Base-by-base conservation (phyloP, 2,888 invertebrate species). In the Rhamphomyia laevipes region DNA sequence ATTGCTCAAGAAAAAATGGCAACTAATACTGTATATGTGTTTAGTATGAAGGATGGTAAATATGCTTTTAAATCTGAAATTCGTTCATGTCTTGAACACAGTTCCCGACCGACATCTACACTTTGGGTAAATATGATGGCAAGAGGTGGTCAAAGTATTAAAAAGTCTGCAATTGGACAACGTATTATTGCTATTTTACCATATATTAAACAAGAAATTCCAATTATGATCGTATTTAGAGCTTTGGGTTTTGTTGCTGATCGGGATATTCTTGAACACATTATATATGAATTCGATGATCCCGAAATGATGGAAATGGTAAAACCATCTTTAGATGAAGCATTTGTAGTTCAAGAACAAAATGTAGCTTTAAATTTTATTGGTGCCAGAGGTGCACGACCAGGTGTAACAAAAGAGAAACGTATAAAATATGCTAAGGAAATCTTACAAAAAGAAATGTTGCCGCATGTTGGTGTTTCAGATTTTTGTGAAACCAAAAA, bases 271-370 rank as follows among this genome's bases (percentile, higher is more conserved):
- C 75, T 99, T 18, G 99, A 99, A 66, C 99, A 99, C 64, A 99
- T 99, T 54, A 99, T 99, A 62, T 99, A 99, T 68, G 99, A 99
- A 67, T 99, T 99, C 73, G 96, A 99, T 71, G 99, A 99, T 73
- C 97, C 95, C 9, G 99, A 99, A 76, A 97, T 99, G 96, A 99
- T 99, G 97, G 99, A 99, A 79, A 97, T 99, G 96, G 96, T 95
- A 0, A 99, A 99, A 68, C 99, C 99, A 1, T 97, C 97, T 0
- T 73, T 99, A 49, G 99, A 99, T 72, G 99, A 99, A 74, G 99
- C 99, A 41, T 99, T 99, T 72, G 97, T 97, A 0, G 94, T 99
- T 58, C 97, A 99, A 73, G 99, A 99, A 67, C 99, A 99, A 70
- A 95, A 90, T 74, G 95, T 99, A 4, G 99, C 99, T 0, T 74